Base-by-base conservation (phyloP, 2,113 vertebrate genomes). In the Coryphaenoides rupestris region DNA sequence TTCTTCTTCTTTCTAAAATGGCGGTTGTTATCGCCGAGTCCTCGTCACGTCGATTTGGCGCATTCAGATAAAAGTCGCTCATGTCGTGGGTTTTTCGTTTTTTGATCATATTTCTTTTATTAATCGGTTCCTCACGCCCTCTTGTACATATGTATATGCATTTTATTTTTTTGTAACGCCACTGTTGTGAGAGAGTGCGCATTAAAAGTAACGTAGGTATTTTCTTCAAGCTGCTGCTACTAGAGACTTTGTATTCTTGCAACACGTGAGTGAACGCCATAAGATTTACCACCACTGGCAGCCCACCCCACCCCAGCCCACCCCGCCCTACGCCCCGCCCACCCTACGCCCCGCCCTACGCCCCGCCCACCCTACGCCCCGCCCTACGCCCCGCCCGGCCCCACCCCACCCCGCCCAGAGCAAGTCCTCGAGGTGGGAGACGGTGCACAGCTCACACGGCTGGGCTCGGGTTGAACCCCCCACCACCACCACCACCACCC, bases 161-260 rank as follows among this genome's bases (percentile, higher is more conserved):
- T 69, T 66, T 28, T 47, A 55, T 59, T 69, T 74, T 52, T 74
- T 77, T 69, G 77, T 79, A 69, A 69, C 45, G 63, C 78, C 75
- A 70, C 71, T 84, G 69, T 59, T 70, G 78, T 76, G 65, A 73
- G 40, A 21, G 66, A 74, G 65, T 58, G 69, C 79, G 55, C n/a
- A n/a, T n/a, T 40, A 75, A 28, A 65, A 66, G 60, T 58, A 65
- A 56, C 72, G 70, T 80, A 62, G 75, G 67, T 79, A 60, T 76
- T 61, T 74, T 64, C 65, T 78, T 69, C 77, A 75, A 87, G 89
- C 89, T 90, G 89, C 89, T 90, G 89, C 89, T 89, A 88, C 80
- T 87, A 86, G 88, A 85, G 79, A 83, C 85, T 87, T 83, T 66
- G 72, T 77, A 65, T 55, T 76, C 72, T 78, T 82, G 74, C 72